Conservation (phyloP, 2,888 invertebrate species). For the Drosophila mimica region DNA sequence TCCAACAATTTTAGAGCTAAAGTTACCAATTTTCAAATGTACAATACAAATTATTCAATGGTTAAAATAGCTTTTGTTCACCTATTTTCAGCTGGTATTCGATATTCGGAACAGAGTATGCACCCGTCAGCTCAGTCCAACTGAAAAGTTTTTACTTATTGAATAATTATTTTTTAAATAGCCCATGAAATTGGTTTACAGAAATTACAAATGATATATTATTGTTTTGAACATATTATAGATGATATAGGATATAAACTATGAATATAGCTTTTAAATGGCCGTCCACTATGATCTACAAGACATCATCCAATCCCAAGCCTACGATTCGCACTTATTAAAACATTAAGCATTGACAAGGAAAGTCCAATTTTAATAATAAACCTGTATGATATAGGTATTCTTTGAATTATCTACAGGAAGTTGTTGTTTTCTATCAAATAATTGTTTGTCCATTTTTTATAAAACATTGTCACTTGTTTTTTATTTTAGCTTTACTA, state of each 20-base stretch:
- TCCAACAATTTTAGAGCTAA: background rate
- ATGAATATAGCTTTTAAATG: background rate
- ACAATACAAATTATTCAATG: background rate
- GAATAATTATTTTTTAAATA: background rate
- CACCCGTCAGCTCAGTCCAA: background rate
- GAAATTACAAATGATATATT: background rate
- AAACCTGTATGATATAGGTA: background rate
- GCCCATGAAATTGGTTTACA: background rate
- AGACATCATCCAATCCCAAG: background rate
- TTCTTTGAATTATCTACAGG: background rate
- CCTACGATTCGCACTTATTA: accelerated
- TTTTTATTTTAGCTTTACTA: background rate
- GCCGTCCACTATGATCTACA: background rate
- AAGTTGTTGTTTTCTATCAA: background rate
- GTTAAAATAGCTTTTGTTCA: too few species aligned
- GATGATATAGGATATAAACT: background rate
- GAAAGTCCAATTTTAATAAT: background rate
- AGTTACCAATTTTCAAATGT: background rate
- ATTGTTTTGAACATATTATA: background rate
- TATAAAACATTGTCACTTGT: background rate
- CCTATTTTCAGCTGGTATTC: background rate
- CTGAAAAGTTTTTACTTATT: background rate
- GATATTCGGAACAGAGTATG: background rate
- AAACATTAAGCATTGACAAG: background rate
- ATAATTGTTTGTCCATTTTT: background rate